Evolutionary conservation across 1,140 invertebrate species (phyloP).

Genomic region (Drosophila pruinosa): DNA sequence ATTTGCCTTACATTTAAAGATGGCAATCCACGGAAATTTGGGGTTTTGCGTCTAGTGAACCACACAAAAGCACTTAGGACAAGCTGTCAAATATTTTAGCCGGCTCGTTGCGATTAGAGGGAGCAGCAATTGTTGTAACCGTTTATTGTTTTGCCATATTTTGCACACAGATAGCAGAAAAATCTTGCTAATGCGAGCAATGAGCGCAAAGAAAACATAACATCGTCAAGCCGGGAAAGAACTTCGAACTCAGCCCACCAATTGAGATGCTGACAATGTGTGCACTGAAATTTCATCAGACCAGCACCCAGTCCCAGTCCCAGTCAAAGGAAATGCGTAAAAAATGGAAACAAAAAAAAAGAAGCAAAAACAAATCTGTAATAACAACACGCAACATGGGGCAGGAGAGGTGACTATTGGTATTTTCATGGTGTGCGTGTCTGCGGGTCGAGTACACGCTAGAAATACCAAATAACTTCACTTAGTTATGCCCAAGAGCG

Average conservation of each 20-base stretch:
- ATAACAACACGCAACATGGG: slow-evolving; percentile 33
- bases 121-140: slow-evolving; percentile 51
- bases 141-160: slow-evolving; percentile 64
- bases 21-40: not conserved
- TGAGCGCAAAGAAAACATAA: not conserved
- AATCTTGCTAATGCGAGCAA: slow-evolving; percentile 8
- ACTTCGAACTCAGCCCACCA: slow-evolving; percentile 2
- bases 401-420: not conserved
- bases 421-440: not conserved
- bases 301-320: not conserved
- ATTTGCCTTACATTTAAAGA: slow-evolving; percentile 13
- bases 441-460: slow-evolving; percentile 50
- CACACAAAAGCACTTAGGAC: slow-evolving; percentile 36
- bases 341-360: not conserved
- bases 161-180: slow-evolving; percentile 32
- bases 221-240: not conserved
- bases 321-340: slow-evolving; percentile 1
- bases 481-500: slow-evolving; percentile 56
- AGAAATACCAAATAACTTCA: slow-evolving; percentile 77
- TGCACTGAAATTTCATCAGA: slow-evolving; percentile 51
- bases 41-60: slow-evolving; percentile 4
- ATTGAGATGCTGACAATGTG: slow-evolving; percentile 78
- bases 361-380: slow-evolving; percentile 1
- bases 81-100: slow-evolving; percentile 55
- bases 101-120: slow-evolving; percentile 42